A percentile compares a stretch with the other conserved stretches of the same genome.
Evolutionary conservation across 2,797 vertebrate genomes (phyloP).

Genomic region (Lagorchestes hirsutus): DNA sequence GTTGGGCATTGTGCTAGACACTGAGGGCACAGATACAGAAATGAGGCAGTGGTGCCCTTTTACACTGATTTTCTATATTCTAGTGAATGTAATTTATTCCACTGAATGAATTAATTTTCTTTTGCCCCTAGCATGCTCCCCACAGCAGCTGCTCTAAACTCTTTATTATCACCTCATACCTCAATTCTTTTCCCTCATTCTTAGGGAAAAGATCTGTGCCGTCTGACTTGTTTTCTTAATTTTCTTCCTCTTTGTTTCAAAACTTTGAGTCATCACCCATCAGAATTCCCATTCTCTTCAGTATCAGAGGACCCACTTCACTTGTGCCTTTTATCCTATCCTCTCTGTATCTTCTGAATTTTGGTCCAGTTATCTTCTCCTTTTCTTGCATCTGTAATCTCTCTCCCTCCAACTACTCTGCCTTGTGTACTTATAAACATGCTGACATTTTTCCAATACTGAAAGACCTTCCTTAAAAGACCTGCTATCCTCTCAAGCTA

Average conservation of each 20-base stretch:
- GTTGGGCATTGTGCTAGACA: neutral
- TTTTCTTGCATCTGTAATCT: neutral
- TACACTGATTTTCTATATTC: neutral
- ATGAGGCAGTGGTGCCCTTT: neutral
- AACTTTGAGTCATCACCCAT: neutral
- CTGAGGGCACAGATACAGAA: neutral
- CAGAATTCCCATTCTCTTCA: neutral
- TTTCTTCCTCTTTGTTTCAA: neutral
- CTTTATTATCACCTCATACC: neutral
- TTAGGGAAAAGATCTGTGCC: neutral
- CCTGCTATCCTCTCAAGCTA: neutral
- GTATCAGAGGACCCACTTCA: neutral
- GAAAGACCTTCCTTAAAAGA: neutral
- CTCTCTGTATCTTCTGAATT: neutral
- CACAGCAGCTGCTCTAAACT: neutral
- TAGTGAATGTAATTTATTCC: neutral
- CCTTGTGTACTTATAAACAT: neutral
- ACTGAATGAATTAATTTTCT: neutral
- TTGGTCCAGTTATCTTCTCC: neutral
- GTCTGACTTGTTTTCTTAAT: neutral
- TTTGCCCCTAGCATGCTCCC: neutral
- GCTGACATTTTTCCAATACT: neutral
- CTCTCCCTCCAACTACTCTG: neutral
- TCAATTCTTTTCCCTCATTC: neutral
- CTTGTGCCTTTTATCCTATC: neutral